These are phyloP conservation scores for Lypha dubia DNA, from an alignment of 2,888 invertebrate genomes.

Conservation along the genomic window DNA sequence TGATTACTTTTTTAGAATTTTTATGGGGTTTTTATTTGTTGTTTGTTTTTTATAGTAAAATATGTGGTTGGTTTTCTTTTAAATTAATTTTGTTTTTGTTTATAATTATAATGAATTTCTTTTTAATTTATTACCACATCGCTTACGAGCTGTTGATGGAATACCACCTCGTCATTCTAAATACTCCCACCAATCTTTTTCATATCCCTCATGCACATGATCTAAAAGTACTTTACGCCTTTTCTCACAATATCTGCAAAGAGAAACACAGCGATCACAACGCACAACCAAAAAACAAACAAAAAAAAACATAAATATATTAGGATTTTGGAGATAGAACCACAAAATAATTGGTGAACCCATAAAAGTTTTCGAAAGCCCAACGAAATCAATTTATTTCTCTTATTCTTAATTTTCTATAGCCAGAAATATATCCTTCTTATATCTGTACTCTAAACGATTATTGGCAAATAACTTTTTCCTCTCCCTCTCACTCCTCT, in stretches of 20 bases:
- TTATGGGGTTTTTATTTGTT: constrained; percentile 38
- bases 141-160: constrained; percentile 63
- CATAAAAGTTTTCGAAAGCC: constrained; percentile 10
- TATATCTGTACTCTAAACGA: background rate
- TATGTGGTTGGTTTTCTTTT: constrained; percentile 62
- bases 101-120: constrained; percentile 69
- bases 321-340: background rate
- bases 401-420: background rate
- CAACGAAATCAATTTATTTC: constrained; percentile 9
- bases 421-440: background rate
- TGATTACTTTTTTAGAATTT: constrained; percentile 47
- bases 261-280: background rate
- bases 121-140: constrained; percentile 71
- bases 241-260: constrained; percentile 97
- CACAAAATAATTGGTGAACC: background rate
- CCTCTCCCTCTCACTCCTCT: no score
- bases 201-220: constrained; percentile 99
- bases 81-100: constrained; percentile 36
- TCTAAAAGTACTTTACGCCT: constrained; percentile 97
- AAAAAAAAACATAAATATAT: background rate
- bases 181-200: constrained; percentile 99
- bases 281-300: constrained; percentile 1
- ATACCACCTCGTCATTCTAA: constrained; percentile 87
- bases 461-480: no score
- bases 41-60: constrained; percentile 61